phyloP scores from a whole-genome alignment of 2,797 vertebrate genomes.

The Morelia viridis region DNA sequence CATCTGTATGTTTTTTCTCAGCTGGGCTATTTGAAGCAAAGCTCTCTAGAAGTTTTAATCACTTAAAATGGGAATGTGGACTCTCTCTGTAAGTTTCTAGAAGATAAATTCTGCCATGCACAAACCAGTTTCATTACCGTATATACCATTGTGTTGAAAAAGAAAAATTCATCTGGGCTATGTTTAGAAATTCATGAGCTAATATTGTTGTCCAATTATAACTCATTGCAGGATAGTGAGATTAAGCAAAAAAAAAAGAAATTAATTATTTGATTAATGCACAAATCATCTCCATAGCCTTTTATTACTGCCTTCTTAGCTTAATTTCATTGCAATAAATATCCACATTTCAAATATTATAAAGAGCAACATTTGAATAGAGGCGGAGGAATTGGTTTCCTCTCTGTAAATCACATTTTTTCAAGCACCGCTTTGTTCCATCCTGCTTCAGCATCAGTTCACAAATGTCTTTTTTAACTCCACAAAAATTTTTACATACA shows the following conservation, averaged over 20 bases:
- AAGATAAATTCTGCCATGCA: neutral
- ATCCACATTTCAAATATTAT: neutral
- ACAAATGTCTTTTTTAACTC: neutral
- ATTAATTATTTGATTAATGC: conserved; percentile 30
- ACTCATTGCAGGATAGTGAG: conserved; percentile 35
- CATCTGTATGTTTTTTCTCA: neutral
- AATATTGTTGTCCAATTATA: neutral
- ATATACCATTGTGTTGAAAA: neutral
- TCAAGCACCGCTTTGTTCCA: neutral
- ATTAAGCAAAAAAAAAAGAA: conserved; percentile 41
- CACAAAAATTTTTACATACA: neutral
- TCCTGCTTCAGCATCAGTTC: neutral
- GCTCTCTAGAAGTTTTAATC: neutral
- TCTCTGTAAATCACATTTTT: neutral
- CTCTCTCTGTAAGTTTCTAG: conserved; percentile 32
- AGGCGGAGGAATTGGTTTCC: neutral
- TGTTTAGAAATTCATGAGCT: conserved; percentile 11
- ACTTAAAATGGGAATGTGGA: neutral
- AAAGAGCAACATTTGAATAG: conserved; percentile 8
- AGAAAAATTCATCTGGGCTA: conserved; percentile 3
- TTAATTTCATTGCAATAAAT: conserved; percentile 48
- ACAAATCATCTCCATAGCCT: conserved; percentile 21
- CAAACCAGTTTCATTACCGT: conserved; percentile 31
- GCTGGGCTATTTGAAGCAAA: neutral
- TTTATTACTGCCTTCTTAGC: neutral